A percentile compares a stretch with the other conserved stretches of the same genome.
Evolutionary conservation across 2,113 vertebrate genomes (phyloP).

Genomic region (rabbit (Oryctolagus cuniculus)): mOryCun1.1 NC_091440.1:43063501-43064000

Average conservation of each 20-base stretch:
- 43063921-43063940: no score
- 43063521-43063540: neutral
- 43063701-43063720: neutral
- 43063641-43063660: neutral
- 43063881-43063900: no score
- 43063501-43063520: neutral
- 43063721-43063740: neutral
- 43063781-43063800: no score
- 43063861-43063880: no score
- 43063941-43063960: no score
- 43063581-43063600: neutral
- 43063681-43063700: neutral
- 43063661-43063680: neutral
- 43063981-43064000: no score
- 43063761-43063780: neutral
- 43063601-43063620: neutral
- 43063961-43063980: no score
- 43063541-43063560: neutral
- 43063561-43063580: neutral
- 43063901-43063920: no score
- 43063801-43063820: no score
- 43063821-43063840: no score
- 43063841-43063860: no score
- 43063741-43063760: neutral
- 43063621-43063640: slow-evolving; percentile 23